Evolutionary conservation across 2,797 vertebrate genomes (phyloP).

Genomic region (Lepidocolaptes lacrymiger): DNA sequence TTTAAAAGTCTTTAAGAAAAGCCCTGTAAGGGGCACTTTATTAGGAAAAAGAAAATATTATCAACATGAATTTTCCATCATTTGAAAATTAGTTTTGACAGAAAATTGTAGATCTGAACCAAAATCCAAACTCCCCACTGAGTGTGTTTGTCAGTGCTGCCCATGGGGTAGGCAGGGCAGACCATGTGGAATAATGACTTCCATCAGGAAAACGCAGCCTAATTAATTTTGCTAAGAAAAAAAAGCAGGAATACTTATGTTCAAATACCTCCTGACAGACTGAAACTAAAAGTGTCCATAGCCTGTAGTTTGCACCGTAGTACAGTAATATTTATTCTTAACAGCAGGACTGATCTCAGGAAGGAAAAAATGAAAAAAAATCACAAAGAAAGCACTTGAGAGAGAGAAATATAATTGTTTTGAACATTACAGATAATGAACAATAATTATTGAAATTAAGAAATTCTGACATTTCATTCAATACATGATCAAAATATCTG

Average conservation of each 20-base stretch:
- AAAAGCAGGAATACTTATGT: background rate
- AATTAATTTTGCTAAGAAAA: background rate
- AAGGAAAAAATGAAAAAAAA: background rate
- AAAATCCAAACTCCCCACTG: background rate
- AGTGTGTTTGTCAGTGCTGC: background rate
- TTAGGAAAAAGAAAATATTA: background rate
- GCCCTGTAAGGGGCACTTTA: background rate
- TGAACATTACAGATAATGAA: background rate
- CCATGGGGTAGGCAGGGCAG: background rate
- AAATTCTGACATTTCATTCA: background rate
- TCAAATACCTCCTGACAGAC: background rate
- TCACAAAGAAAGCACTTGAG: background rate
- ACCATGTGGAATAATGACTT: accelerated
- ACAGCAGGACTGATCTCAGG: background rate
- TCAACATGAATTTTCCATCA: background rate
- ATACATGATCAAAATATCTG: background rate
- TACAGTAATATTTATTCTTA: background rate
- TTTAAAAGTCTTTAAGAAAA: background rate
- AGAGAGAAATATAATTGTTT: background rate
- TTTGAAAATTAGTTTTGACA: background rate
- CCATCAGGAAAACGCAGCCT: background rate
- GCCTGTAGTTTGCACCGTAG: background rate
- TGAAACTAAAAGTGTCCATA: background rate
- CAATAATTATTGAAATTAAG: background rate
- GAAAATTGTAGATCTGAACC: background rate